A percentile compares a stretch with the other conserved stretches of the same genome.
Evolutionary conservation across 2,113 vertebrate genomes (phyloP).

Genomic region (Pseudonaja textilis): DNA sequence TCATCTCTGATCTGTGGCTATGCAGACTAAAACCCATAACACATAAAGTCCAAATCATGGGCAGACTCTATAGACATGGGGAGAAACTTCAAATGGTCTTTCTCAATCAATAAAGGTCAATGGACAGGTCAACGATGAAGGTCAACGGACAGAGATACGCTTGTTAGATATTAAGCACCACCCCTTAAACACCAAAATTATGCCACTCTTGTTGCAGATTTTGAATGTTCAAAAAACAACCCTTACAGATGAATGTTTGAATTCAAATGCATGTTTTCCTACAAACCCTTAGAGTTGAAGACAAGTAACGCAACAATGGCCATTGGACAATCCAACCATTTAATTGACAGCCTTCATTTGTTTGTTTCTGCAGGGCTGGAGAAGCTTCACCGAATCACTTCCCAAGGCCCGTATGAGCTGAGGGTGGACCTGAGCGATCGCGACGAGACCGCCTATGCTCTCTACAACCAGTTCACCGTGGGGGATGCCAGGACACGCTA

Average conservation of each 20-base stretch:
- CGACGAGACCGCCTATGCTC: slow-evolving; percentile 82
- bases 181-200: background rate
- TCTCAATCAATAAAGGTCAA: too few relatives aligned
- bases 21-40: background rate
- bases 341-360: background rate
- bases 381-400: slow-evolving; percentile 91
- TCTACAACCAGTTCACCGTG: slow-evolving; percentile 88
- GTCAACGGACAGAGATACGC: background rate
- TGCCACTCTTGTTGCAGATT: background rate
- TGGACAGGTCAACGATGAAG: too few relatives aligned
- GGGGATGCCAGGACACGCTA: slow-evolving; percentile 86
- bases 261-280: background rate
- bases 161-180: background rate
- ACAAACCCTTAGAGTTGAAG: background rate
- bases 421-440: slow-evolving; percentile 89
- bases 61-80: background rate
- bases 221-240: background rate
- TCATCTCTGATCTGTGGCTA: background rate
- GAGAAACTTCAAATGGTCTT: too few relatives aligned
- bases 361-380: slow-evolving; percentile 80
- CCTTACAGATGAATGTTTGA: background rate
- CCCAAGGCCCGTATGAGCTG: slow-evolving; percentile 89
- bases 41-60: background rate
- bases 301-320: fast-evolving
- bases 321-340: background rate